phyloP scores from a whole-genome alignment of 2,888 invertebrate species.

The Emesis russula region DNA sequence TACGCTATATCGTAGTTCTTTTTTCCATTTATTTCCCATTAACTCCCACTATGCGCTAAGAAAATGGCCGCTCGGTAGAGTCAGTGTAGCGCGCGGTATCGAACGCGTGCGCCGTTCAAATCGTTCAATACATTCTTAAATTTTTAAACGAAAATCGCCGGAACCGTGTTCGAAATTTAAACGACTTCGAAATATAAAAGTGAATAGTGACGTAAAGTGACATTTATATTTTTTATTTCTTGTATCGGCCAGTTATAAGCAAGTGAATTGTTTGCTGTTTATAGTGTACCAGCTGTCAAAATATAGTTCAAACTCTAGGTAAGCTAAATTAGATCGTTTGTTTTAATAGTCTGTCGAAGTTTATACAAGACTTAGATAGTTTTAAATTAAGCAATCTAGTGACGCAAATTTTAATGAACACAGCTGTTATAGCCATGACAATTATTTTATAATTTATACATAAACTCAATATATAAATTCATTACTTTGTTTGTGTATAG shows the following conservation, averaged over 20 bases:
- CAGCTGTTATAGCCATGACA: neutral
- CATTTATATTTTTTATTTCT: slow-evolving; percentile 85
- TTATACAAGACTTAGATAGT: neutral
- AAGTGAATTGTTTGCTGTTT: slow-evolving; percentile 92
- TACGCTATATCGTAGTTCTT: slow-evolving; percentile 87
- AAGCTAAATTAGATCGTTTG: slow-evolving; percentile 83
- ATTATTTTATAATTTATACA: slow-evolving; percentile 10
- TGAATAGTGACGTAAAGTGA: slow-evolving; percentile 86
- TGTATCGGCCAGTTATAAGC: slow-evolving; percentile 57
- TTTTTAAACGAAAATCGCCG: slow-evolving; percentile 87
- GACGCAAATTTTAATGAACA: neutral
- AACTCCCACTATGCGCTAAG: slow-evolving; percentile 92
- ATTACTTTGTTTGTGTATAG: too few relatives aligned
- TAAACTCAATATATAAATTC: neutral
- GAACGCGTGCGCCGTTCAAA: slow-evolving; percentile 92
- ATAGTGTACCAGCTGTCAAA: slow-evolving; percentile 93
- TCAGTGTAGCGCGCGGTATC: slow-evolving; percentile 93
- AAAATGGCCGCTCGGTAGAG: slow-evolving; percentile 92
- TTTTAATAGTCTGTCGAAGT: neutral
- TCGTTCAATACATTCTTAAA: slow-evolving; percentile 75
- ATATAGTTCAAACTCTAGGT: slow-evolving; percentile 93
- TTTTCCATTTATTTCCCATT: slow-evolving; percentile 93
- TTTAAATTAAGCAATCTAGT: neutral
- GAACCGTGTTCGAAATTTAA: slow-evolving; percentile 83
- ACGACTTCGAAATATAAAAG: slow-evolving; percentile 88